Conservation (phyloP, 2,113 vertebrate genomes). For the Toxotes chatareus region DNA sequence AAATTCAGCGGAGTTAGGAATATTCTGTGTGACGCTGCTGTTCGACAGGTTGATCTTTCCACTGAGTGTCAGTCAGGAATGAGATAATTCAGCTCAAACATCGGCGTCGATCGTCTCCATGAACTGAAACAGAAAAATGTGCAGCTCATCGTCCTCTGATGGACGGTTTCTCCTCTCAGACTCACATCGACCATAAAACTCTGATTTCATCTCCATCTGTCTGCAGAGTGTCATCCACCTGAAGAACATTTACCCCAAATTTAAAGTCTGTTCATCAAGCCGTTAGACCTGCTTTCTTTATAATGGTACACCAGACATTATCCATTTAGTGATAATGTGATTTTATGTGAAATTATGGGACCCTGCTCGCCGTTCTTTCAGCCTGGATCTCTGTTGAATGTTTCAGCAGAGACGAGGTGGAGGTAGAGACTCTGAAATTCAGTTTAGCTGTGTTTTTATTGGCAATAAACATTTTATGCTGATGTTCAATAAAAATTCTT, state of each 20-base stretch:
- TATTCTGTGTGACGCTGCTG: neutral
- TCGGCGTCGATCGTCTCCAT: too few species aligned
- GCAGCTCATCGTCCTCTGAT: constrained; percentile 13
- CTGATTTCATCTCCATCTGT: constrained; percentile 69
- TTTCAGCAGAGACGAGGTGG: neutral
- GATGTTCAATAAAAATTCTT: constrained; percentile 3
- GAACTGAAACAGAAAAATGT: neutral
- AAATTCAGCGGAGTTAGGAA: too few species aligned
- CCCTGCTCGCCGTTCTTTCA: neutral
- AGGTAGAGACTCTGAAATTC: neutral
- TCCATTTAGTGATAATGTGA: constrained; percentile 13
- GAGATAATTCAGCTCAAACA: neutral
- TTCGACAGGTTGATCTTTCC: neutral
- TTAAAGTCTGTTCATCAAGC: constrained; percentile 21
- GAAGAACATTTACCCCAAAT: constrained; percentile 25
- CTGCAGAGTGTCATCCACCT: constrained; percentile 49
- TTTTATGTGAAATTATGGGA: constrained; percentile 10
- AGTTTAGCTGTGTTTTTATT: neutral
- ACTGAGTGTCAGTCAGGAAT: too few species aligned
- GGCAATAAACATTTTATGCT: constrained; percentile 12
- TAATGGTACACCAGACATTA: constrained; percentile 24
- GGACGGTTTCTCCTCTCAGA: neutral
- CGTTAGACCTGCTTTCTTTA: neutral
- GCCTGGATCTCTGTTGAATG: neutral
- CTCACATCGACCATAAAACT: constrained; percentile 64